Evolutionary conservation across 2,888 invertebrate species (phyloP).

Genomic region (Oconnorella tubifera): DNA sequence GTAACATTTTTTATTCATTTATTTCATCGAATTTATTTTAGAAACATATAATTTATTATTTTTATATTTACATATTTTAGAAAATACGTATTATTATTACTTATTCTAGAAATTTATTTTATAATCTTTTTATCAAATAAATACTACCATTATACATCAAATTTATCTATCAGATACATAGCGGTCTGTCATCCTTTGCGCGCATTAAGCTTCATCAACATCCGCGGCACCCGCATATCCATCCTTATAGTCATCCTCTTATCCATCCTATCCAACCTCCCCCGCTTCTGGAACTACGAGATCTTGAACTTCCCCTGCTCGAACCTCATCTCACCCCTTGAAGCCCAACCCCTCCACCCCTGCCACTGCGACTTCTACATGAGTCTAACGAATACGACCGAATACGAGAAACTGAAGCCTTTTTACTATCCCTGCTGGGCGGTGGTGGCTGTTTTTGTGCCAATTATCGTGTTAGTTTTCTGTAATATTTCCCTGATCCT

Average conservation of each 20-base stretch:
- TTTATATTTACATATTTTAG: too few species aligned
- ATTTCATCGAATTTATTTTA: too few species aligned
- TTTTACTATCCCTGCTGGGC: conserved; percentile 46
- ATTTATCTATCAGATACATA: too few species aligned
- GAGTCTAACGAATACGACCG: not conserved
- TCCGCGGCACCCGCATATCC: conserved; percentile 61
- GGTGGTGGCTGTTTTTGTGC: conserved; percentile 47
- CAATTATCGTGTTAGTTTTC: conserved; percentile 45
- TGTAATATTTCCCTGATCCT: conserved; percentile 49
- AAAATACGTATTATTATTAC: too few species aligned
- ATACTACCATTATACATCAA: too few species aligned
- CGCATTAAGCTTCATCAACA: conserved; percentile 65
- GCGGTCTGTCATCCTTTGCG: conserved; percentile 72
- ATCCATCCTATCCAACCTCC: conserved; percentile 68
- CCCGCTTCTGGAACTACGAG: conserved; percentile 51
- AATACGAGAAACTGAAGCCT: conserved; percentile 37
- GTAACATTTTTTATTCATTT: too few species aligned
- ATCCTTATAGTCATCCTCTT: conserved; percentile 66
- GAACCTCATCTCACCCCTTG: not conserved
- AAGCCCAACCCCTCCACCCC: not conserved
- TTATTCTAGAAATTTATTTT: too few species aligned
- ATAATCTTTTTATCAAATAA: too few species aligned
- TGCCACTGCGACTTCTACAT: conserved; percentile 15
- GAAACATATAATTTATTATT: too few species aligned
- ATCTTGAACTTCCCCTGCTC: conserved; percentile 5